Conservation (phyloP, 2,113 vertebrate genomes). For the Alouatta palliata region DNA sequence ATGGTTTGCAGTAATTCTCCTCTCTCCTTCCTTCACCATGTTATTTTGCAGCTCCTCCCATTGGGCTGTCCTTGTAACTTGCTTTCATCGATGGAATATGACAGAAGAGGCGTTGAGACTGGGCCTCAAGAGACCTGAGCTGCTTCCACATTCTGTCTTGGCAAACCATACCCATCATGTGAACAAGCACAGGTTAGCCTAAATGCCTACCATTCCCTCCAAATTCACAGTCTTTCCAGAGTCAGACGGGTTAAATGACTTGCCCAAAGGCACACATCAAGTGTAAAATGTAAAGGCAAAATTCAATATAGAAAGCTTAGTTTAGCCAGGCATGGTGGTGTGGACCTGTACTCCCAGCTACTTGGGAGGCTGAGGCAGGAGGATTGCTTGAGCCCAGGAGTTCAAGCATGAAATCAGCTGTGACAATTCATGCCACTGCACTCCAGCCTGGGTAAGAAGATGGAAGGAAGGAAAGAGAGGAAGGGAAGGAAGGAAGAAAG, state of each 20-base stretch:
- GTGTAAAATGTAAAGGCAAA: background rate
- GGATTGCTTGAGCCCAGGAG: background rate
- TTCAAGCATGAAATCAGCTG: background rate
- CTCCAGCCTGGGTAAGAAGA: background rate
- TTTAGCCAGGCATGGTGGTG: background rate
- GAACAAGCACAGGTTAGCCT: background rate
- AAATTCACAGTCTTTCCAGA: background rate
- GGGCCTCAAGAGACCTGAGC: background rate
- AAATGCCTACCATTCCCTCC: background rate
- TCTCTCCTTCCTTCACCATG: background rate
- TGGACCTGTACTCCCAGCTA: background rate
- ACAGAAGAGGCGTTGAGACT: background rate
- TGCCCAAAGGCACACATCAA: conserved; percentile 16
- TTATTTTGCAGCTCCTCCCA: background rate
- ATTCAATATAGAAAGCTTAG: background rate
- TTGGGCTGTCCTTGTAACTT: background rate
- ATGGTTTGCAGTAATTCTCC: background rate
- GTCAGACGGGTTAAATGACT: background rate
- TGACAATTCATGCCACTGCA: background rate
- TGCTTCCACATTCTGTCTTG: background rate
- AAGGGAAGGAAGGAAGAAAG: no score
- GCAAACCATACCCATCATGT: fast-evolving
- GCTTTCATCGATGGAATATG: background rate
- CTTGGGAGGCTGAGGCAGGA: background rate
- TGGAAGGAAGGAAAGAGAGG: background rate